Evolutionary conservation across 2,888 invertebrate species (phyloP), one percentile per base, ranked within the genome.

Genomic region (Brachyopa scutellaris): DNA sequence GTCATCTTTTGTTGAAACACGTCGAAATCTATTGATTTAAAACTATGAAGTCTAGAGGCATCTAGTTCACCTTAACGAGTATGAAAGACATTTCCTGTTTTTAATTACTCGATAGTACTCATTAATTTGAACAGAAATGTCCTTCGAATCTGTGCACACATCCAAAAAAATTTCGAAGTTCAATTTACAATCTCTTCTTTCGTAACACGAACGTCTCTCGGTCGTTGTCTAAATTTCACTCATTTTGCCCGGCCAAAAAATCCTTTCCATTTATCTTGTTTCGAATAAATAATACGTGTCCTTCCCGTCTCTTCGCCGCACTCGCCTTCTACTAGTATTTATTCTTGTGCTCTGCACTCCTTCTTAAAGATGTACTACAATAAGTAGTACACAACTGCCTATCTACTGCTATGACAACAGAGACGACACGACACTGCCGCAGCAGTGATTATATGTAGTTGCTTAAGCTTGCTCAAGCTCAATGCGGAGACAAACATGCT

Each of bases 401-500:
- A 49, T 40, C 47, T 31, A 47, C 40, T n/a, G 21, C 40, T 57
- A 59, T 67, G 59, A 69, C 76, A 76, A 61, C 67, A 59, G 40
- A 66, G 47, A 31, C 36, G 59, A 55, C 47, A 21, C 5, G 6
- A 8, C 9, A 74, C 15, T 80, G 74, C 74, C 17, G 67, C 74
- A 42, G 67, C 67, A 74, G 47, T 80, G 79, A 69, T 80, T 80
- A 74, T 80, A 42, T n/a, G n/a, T n/a, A n/a, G n/a, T n/a, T n/a
- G 59, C 66, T 69, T 55, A 53, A 76, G 61, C 67, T 21, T 49
- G 55, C 40, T 49, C 59, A n/a, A 49, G 49, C 40, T 69, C 79
- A 69, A 80, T 80, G 79, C 74, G 26, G 79, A 74, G 79, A 74
- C 79, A 80, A 74, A 80, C 62, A 74, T 66, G 31, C 77, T 70